Conservation (phyloP, 1,140 invertebrate genomes). For the Adoxophyes honmai region DNA sequence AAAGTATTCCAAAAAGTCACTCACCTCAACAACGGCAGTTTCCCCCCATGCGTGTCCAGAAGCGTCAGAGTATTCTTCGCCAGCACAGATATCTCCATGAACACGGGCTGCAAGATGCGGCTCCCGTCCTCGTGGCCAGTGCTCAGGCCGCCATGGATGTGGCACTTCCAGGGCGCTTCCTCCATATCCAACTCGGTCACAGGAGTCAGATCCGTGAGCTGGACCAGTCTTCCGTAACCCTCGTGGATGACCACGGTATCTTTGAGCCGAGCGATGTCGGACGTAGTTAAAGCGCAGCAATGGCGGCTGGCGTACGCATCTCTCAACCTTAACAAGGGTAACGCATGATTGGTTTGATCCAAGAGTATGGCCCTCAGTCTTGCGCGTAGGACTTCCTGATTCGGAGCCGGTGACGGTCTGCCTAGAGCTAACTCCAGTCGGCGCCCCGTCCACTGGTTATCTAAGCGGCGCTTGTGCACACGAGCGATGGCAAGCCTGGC, state of each 20-base stretch:
- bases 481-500: conserved; percentile 89
- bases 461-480: conserved; percentile 86
- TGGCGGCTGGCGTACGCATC: conserved; percentile 90
- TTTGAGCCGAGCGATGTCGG: conserved; percentile 87
- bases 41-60: conserved; percentile 70
- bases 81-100: conserved; percentile 82
- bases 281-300: conserved; percentile 85
- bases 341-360: conserved; percentile 83
- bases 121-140: conserved; percentile 80
- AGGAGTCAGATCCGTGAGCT: conserved; percentile 68
- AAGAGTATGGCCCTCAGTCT: conserved; percentile 69
- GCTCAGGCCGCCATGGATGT: conserved; percentile 75
- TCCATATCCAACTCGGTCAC: conserved; percentile 52
- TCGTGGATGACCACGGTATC: conserved; percentile 79
- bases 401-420: conserved; percentile 81
- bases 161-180: conserved; percentile 76
- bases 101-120: conserved; percentile 83
- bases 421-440: conserved; percentile 87
- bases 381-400: conserved; percentile 79
- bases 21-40: conserved; percentile 62
- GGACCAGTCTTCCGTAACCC: conserved; percentile 82
- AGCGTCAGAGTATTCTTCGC: conserved; percentile 81
- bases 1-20: too few relatives aligned
- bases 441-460: conserved; percentile 81
- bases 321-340: conserved; percentile 88